These are phyloP conservation scores for Leuciscus idus DNA, from an alignment of 2,113 vertebrate species.

Conservation along the genomic window DNA sequence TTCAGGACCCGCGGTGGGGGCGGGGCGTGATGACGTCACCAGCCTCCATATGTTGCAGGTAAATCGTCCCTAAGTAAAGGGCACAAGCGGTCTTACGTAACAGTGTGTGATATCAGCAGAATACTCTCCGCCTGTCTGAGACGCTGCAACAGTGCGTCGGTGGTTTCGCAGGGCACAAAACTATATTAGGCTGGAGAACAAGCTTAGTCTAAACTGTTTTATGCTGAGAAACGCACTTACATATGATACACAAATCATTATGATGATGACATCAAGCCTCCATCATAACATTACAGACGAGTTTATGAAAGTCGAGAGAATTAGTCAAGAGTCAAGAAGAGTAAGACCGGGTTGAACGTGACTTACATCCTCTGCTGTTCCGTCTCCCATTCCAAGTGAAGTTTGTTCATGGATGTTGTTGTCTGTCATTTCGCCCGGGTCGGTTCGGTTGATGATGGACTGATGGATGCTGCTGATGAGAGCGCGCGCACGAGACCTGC, in stretches of 20 bases:
- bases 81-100: not conserved
- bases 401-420: slow-evolving; percentile 11
- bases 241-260: not conserved
- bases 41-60: not conserved
- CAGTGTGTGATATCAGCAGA: not conserved
- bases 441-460: not conserved
- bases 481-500: slow-evolving; percentile 38
- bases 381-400: slow-evolving; percentile 16
- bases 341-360: not conserved
- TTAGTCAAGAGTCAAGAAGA: not conserved
- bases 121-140: not conserved
- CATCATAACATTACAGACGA: not conserved
- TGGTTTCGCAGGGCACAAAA: no score
- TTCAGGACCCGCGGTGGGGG: not conserved
- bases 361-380: not conserved
- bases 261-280: not conserved
- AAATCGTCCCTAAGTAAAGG: slow-evolving; percentile 10
- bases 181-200: not conserved
- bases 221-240: not conserved
- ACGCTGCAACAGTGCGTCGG: not conserved
- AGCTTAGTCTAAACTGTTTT: not conserved
- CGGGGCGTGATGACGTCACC: slow-evolving; percentile 3
- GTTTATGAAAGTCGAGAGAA: not conserved
- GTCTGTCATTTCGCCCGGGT: not conserved
- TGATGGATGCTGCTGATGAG: slow-evolving; percentile 25